These are phyloP conservation scores for Nysson spinosus DNA, from an alignment of 2,888 invertebrate genomes.

Conservation along the genomic window DNA sequence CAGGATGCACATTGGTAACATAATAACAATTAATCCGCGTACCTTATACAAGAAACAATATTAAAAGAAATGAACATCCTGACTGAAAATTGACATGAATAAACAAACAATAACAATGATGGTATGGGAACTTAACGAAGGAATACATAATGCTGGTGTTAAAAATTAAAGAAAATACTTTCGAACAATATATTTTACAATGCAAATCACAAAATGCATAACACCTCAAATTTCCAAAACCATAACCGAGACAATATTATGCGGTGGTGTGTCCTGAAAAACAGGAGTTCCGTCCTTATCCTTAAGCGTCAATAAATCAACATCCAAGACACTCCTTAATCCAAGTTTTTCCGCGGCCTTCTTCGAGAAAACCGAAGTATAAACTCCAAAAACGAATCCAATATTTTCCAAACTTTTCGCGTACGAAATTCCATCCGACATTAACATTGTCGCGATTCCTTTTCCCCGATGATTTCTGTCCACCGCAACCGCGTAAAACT, in stretches of 20 bases:
- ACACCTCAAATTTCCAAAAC: not conserved
- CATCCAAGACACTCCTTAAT: conserved; percentile 9
- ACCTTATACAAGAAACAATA: too few relatives aligned
- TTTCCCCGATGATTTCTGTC: conserved; percentile 48
- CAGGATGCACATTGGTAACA: too few relatives aligned
- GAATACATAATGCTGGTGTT: not conserved
- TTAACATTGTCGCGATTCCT: conserved; percentile 49
- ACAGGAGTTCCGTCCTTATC: not conserved
- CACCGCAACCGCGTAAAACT: conserved; percentile 60
- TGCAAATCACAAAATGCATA: not conserved
- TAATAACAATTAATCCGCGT: too few relatives aligned
- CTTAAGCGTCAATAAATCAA: conserved; percentile 24
- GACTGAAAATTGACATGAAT: too few relatives aligned
- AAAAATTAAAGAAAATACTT: not conserved
- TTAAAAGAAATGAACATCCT: too few relatives aligned
- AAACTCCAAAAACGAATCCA: conserved; percentile 28
- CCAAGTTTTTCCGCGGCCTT: conserved; percentile 5
- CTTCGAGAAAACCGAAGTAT: conserved; percentile 19
- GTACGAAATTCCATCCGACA: conserved; percentile 37
- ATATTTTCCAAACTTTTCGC: conserved; percentile 28
- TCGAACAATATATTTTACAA: not conserved
- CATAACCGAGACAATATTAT: conserved; percentile 27
- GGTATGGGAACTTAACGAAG: too few relatives aligned
- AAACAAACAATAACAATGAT: too few relatives aligned
- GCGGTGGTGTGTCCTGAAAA: conserved; percentile 30